Evolutionary conservation across 2,797 vertebrate species (phyloP), one percentile per base, ranked within the genome.

Genomic region (Pseudochaenichthys georgianus): DNA sequence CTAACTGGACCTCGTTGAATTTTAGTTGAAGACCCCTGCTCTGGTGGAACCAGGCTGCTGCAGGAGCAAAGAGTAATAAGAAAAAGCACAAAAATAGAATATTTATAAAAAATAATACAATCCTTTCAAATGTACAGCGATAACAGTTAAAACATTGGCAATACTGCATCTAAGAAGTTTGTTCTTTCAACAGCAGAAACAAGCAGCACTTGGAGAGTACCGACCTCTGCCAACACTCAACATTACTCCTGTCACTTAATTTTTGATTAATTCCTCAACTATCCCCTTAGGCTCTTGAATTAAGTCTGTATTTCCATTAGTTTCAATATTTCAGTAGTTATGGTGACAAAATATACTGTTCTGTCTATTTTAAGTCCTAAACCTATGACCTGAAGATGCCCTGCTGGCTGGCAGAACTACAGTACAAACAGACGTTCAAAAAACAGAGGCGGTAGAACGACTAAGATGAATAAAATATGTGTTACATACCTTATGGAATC

Each of bases 191-290:
- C 23, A 19, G 31, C 13, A 61, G 43, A 75, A 51, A 43, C 34
- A 23, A 55, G 17, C 66, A 41, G 64, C 69, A 69, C 73, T 83
- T 64, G 47, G 16, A 64, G 58, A 50, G 46, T 7, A 17, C 45
- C 58, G 66, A 55, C 6, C 17, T 66, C 66, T 66, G 76, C 72
- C 81, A 79, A 62, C 64, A 71, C 57, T 19, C 53, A 46, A 77
- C 61, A 54, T 80, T 75, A 67, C 42, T 66, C 69, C 64, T 80
- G 55, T 83, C 82, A 74, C 58, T 67, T 62, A 12, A 70, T 59
- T 67, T 74, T 47, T 61, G 52, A 81, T 78, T 78, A 47, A 75
- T 62, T 64, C 52, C 51, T 53, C 12, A 23, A 62, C 58, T 60
- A 41, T 78, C 13, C 53, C 31, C 54, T 13, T 16, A 51, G 42